phyloP scores from a whole-genome alignment of 2,113 vertebrate species.

The Nannobrachium achirus region DNA sequence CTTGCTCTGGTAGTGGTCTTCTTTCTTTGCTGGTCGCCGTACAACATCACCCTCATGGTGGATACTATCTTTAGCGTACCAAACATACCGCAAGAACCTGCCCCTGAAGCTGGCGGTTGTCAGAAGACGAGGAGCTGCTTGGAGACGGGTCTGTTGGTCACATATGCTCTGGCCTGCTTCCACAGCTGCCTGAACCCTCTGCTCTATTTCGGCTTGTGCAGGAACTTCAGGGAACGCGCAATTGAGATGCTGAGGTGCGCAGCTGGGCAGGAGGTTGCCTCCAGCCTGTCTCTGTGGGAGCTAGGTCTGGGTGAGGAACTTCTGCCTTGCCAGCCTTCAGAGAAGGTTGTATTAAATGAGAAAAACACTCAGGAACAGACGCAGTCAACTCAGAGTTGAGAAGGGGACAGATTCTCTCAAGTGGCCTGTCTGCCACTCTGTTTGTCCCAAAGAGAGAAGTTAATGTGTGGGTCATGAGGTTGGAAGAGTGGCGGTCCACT shows the following conservation, averaged over 20 bases:
- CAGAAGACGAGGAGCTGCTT: constrained; percentile 23
- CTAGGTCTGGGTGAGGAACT: constrained; percentile 25
- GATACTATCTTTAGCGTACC: constrained; percentile 60
- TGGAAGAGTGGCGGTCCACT: background rate
- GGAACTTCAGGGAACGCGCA: constrained; percentile 76
- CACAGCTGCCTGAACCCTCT: constrained; percentile 85
- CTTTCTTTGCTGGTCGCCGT: constrained; percentile 85
- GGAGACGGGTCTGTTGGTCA: constrained; percentile 60
- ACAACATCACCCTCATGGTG: constrained; percentile 80
- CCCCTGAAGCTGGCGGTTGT: fast-evolving
- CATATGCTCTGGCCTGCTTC: constrained; percentile 76
- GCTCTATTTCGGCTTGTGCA: constrained; percentile 80
- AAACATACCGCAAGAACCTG: constrained; percentile 15
- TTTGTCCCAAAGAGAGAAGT: background rate
- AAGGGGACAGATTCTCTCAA: background rate
- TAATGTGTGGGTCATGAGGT: constrained; percentile 14
- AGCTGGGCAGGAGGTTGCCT: constrained; percentile 26
- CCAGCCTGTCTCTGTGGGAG: constrained; percentile 59
- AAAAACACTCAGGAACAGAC: background rate
- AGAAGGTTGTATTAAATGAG: constrained; percentile 19
- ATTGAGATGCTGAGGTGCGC: constrained; percentile 56
- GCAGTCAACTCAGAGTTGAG: background rate
- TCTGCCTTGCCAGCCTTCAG: constrained; percentile 17
- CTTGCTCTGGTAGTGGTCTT: constrained; percentile 77
- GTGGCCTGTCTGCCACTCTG: background rate